Percentiles rank a stretch among this genome's conserved stretches.
These are phyloP conservation scores for Melinaea marsaeus DNA, from an alignment of 2,888 invertebrate genomes.

Conservation along the genomic window DNA sequence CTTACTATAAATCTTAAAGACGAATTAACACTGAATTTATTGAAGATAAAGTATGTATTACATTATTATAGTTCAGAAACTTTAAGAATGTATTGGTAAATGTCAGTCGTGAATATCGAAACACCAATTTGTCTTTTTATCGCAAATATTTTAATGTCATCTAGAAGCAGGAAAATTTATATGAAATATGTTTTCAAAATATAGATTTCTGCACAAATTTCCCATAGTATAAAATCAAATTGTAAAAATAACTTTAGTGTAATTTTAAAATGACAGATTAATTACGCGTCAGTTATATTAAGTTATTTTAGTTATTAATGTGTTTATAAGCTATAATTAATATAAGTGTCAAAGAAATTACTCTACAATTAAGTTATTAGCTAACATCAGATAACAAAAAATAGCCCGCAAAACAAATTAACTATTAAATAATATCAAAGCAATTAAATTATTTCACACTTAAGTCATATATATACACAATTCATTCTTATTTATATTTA, in stretches of 20 bases:
- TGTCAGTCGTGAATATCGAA: constrained; percentile 31
- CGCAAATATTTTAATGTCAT: constrained; percentile 17
- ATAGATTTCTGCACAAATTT: no score
- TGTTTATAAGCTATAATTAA: constrained; percentile 12
- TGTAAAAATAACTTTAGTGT: not conserved
- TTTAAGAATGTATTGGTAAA: constrained; percentile 14
- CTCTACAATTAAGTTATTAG: constrained; percentile 17
- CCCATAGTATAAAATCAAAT: no score
- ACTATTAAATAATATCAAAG: no score
- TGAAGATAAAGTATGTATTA: constrained; percentile 1
- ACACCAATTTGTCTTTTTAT: constrained; percentile 28
- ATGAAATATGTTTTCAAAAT: no score
- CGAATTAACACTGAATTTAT: constrained; percentile 22
- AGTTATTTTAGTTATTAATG: not conserved
- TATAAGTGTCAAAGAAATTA: constrained; percentile 20
- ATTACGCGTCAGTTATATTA: not conserved
- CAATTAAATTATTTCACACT: no score
- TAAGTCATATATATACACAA: no score
- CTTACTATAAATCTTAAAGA: constrained; percentile 28
- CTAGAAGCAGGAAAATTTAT: not conserved
- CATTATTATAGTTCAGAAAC: not conserved
- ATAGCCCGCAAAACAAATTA: no score
- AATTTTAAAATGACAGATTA: not conserved
- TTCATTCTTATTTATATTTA: not conserved
- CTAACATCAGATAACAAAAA: no score